Evolutionary conservation across 92 coral and sea anemone genomes (phyloP), one percentile per base, ranked within the genome.

Genomic region (Phymanthus crucifer): DNA sequence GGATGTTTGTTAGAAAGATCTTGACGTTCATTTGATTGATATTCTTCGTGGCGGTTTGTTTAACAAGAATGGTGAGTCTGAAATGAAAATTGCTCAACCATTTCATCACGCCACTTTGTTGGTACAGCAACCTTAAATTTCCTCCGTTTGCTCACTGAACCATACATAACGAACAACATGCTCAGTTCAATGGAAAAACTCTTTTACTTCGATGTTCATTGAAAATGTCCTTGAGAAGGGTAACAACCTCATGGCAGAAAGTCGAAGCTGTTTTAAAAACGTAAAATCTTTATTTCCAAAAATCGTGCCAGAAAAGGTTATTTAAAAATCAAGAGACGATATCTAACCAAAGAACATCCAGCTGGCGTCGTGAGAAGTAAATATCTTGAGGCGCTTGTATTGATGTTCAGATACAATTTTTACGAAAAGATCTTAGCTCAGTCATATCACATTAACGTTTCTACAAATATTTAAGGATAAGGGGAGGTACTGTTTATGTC

Each of bases 81-180:
- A 61, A 24, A 61, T 27, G 68, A 61, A 61, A 61, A 61, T 29
- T 26, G 14, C 68, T 61, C 68, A 61, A 61, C 68, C 68, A 27
- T 61, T 61, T 61, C 34, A 29, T 61, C 68, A 61, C 26, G 21
- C 36, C 68, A 61, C 68, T 61, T 61, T 61, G 29, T 61, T 18
- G n/a, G 17, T n/a, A 27, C 14, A 61, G 34, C 32, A 27, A 18
- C 35, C 34, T 29, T 61, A 61, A 61, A 29, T 61, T 11, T 11
- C 33, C 29, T 24, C 29, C 29, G 29, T 26, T 61, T 33, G 68
- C 18, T 61, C 68, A 61, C 6, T 27, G 32, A 61, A 27, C 35
- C 68, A 61, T 24, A 27, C 32, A 61, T 19, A 54, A 54, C 5
- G 64, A 54, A 23, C 7, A 54, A 54, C 64, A 0, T 4, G 5